Conservation (phyloP, 2,797 vertebrate genomes). For the Alca torda region DNA sequence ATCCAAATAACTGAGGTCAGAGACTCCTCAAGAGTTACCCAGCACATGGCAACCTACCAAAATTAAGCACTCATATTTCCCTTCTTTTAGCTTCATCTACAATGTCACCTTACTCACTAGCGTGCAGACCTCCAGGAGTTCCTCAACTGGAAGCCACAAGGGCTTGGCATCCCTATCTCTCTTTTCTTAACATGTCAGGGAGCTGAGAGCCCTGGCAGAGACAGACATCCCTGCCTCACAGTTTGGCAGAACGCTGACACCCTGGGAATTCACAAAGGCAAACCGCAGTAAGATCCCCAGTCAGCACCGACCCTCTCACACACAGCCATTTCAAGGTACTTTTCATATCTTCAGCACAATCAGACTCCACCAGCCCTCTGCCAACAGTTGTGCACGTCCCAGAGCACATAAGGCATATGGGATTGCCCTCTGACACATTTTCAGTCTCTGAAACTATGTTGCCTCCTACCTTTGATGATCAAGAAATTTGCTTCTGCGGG, state of each 20-base stretch:
- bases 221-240: background rate
- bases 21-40: background rate
- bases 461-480: conserved; percentile 51
- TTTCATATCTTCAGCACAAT: fast-evolving
- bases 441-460: background rate
- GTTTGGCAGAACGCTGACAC: background rate
- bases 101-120: background rate
- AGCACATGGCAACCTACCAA: background rate
- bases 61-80: background rate
- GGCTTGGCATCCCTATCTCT: background rate
- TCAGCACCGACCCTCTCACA: background rate
- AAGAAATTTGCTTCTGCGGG: background rate
- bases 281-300: background rate
- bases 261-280: background rate
- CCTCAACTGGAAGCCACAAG: background rate
- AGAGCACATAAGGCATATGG: background rate
- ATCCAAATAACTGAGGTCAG: background rate
- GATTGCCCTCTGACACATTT: background rate
- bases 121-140: background rate
- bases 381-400: background rate
- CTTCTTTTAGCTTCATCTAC: background rate
- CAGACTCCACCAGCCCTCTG: background rate
- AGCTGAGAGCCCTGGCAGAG: background rate
- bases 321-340: background rate
- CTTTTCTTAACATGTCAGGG: background rate